These are phyloP conservation scores for Epirrita christyi DNA, from an alignment of 2,888 invertebrate species.

Conservation along the genomic window DNA sequence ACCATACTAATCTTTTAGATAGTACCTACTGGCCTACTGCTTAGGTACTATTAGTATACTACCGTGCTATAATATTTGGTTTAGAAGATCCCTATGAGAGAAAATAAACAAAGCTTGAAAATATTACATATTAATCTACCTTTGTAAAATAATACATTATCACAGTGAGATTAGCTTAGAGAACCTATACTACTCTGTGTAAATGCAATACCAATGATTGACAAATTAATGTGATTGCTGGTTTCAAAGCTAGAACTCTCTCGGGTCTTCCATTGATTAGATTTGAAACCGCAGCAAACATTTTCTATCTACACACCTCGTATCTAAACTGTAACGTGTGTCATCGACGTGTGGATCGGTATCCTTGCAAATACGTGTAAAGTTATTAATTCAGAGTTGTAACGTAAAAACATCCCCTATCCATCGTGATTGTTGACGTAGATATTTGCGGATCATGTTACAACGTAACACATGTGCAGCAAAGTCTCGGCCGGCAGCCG, in stretches of 20 bases:
- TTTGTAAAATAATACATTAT: not conserved
- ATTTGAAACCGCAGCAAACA: slow-evolving; percentile 19
- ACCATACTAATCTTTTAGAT: no score
- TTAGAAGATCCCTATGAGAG: no score
- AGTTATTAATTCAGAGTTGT: slow-evolving; percentile 17
- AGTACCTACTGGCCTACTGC: no score
- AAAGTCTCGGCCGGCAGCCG: slow-evolving; percentile 49
- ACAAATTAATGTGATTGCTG: slow-evolving; percentile 27
- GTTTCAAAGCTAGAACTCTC: slow-evolving; percentile 26
- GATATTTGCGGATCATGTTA: slow-evolving; percentile 29
- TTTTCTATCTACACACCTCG: not conserved
- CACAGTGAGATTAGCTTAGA: not conserved
- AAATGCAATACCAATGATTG: slow-evolving; percentile 20
- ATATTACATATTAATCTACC: no score
- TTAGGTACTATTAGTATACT: no score
- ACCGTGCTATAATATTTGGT: no score
- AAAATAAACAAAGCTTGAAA: no score
- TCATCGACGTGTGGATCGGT: not conserved
- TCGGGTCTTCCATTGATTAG: slow-evolving; percentile 19
- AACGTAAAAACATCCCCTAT: slow-evolving; percentile 18
- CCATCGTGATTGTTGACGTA: slow-evolving; percentile 23
- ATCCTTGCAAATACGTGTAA: not conserved
- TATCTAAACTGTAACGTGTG: not conserved
- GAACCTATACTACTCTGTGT: not conserved
- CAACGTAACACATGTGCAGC: slow-evolving; percentile 56